Base-by-base conservation (phyloP, 92 coral and sea anemone species). In the Zoanthus sansibaricus region DNA sequence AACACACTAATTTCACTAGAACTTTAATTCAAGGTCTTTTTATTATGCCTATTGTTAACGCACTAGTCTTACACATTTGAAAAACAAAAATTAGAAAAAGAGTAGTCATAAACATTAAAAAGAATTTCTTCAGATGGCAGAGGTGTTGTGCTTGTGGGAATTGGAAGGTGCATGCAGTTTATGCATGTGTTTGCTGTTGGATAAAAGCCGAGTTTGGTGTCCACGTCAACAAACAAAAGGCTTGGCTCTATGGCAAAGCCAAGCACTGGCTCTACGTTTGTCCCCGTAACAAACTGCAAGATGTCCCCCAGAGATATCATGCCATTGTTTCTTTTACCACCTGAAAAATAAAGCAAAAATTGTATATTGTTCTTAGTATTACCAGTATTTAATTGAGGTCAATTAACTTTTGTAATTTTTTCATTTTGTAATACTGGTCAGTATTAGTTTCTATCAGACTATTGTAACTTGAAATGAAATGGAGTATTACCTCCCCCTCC, bases 191-290 rank as follows among this genome's bases (percentile, higher is more conserved):
- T 75, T 75, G 79, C 79, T 21, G 37, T 17, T 21, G 79, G 79
- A 75, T 7, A 75, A 51, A 75, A 75, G 16, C 79, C 79, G 20
- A 76, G 67, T 52, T 31, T 52, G 66, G 18, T 2, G 49, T 75
- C 79, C 5, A 75, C 66, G 7, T 75, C 79, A 75, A 75, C 62
- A 75, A 75, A 75, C 62, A 75, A 20, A 48, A 75, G 59, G 15
- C 64, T 75, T 75, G 79, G 79, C 79, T 75, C 62, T 64, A 75
- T 47, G 59, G 79, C 79, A 75, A 75, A 75, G 17, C 79, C 71
- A 20, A 67, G 71, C 20, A 67, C 71, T 67, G 71, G 71, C 71
- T 67, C 71, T 67, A 67, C n/a, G n/a, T n/a, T n/a, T n/a, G n/a
- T n/a, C n/a, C n/a, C n/a, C n/a, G n/a, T n/a, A n/a, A n/a, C n/a